Evolutionary conservation across 53 echinoderm and acorn worm genomes (phyloP).

Genomic region (Astropecten irregularis): DNA sequence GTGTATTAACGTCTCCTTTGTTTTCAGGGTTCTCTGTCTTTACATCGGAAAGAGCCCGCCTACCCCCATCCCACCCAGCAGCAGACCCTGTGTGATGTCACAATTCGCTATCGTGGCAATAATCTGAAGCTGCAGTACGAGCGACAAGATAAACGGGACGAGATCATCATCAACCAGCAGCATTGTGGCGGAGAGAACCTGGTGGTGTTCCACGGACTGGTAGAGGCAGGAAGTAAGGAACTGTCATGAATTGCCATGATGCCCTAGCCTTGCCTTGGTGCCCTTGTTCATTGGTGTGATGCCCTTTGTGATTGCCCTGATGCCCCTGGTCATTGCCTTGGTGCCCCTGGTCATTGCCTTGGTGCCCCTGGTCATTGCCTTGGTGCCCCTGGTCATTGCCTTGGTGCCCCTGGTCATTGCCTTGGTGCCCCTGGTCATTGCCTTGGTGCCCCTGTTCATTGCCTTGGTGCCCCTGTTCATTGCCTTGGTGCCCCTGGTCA

Average conservation of each 20-base stretch:
- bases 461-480: too few species aligned
- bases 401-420: too few species aligned
- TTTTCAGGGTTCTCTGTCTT: slow-evolving; percentile 71
- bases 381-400: too few species aligned
- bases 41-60: slow-evolving; percentile 95
- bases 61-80: slow-evolving; percentile 88
- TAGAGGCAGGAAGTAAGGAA: slow-evolving; percentile 90
- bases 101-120: slow-evolving; percentile 86
- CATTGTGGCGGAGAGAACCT: slow-evolving; percentile 99
- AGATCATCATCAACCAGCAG: slow-evolving; percentile 91
- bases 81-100: slow-evolving; percentile 96
- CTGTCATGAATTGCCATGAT: too few species aligned
- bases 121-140: slow-evolving; percentile 92
- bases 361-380: too few species aligned
- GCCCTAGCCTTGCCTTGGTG: too few species aligned
- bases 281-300: not conserved
- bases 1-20: too few species aligned
- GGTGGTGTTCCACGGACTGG: slow-evolving; percentile 88
- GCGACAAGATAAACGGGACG: slow-evolving; percentile 86
- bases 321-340: too few species aligned
- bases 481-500: too few species aligned
- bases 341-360: too few species aligned
- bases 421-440: too few species aligned
- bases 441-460: too few species aligned
- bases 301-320: not conserved